These are phyloP conservation scores for Eupithecia insigniata DNA, from an alignment of 2,888 invertebrate genomes.

Conservation along the genomic window DNA sequence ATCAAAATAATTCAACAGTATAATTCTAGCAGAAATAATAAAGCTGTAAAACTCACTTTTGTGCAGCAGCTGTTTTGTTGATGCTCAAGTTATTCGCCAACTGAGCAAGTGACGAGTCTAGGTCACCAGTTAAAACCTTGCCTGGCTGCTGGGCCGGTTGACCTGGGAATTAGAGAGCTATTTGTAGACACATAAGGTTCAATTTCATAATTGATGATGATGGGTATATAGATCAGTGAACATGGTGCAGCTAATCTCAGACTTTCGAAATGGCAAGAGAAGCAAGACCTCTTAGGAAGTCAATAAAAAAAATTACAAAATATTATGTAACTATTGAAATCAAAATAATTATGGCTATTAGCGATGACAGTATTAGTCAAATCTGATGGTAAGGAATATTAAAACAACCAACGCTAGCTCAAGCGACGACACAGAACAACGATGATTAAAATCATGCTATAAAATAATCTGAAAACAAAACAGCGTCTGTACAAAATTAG, in stretches of 20 bases:
- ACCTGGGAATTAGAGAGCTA: constrained; percentile 54
- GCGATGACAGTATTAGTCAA: constrained; percentile 3
- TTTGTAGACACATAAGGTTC: constrained; percentile 24
- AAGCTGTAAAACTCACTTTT: constrained; percentile 85
- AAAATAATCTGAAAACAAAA: constrained; percentile 41
- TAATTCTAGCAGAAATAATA: constrained; percentile 8
- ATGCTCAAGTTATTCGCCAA: constrained; percentile 96
- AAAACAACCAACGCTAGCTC: constrained; percentile 48
- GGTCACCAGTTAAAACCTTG: constrained; percentile 94
- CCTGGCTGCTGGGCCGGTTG: constrained; percentile 78
- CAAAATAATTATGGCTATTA: background rate
- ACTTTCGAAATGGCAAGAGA: background rate
- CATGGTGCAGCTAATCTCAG: background rate
- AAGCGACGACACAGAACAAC: constrained; percentile 35
- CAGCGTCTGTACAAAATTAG: constrained; percentile 43
- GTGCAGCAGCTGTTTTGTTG: constrained; percentile 88
- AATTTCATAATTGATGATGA: background rate
- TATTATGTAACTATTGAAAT: background rate
- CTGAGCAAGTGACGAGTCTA: constrained; percentile 96
- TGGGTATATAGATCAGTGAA: background rate
- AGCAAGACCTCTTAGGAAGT: background rate
- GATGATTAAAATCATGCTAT: constrained; percentile 36
- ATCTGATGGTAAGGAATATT: constrained; percentile 11
- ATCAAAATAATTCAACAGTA: constrained; percentile 36
- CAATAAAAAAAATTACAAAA: background rate